These are phyloP conservation scores for Morinoia aosen DNA, from an alignment of 2,888 invertebrate genomes.

Conservation along the genomic window DNA sequence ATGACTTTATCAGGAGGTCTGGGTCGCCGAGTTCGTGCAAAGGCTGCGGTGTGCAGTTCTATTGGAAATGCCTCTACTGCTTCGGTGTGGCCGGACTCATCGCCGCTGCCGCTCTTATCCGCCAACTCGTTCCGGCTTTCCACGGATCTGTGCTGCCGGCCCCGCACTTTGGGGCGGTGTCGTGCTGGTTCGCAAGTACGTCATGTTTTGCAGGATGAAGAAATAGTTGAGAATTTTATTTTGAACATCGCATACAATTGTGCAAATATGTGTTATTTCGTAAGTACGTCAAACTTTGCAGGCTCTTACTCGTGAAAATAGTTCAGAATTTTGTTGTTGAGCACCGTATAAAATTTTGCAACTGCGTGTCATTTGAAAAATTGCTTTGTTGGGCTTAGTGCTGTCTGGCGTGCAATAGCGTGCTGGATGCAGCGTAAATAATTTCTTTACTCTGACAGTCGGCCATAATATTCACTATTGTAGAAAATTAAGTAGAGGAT, in stretches of 20 bases:
- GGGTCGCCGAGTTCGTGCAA: background rate
- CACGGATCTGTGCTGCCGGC: constrained; percentile 57
- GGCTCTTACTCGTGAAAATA: no score
- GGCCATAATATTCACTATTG: no score
- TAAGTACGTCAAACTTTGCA: constrained; percentile 49
- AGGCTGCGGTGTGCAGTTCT: background rate
- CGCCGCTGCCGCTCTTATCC: background rate
- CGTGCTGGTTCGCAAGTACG: constrained; percentile 63
- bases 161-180: constrained; percentile 58
- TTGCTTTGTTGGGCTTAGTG: no score
- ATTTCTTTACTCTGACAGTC: no score
- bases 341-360: no score
- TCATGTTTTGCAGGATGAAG: background rate
- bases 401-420: no score
- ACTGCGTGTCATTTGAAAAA: no score
- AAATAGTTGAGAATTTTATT: no score
- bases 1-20: background rate
- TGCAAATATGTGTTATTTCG: constrained; percentile 62
- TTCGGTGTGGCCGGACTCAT: constrained; percentile 20
- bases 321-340: no score
- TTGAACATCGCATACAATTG: no score
- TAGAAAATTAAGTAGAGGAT: no score
- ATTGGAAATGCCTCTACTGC: constrained; percentile 32
- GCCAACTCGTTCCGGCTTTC: constrained; percentile 9
- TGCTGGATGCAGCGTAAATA: no score